Evolutionary conservation across 2,797 vertebrate species (phyloP).

Genomic region (Pangasius larnaudii): DNA sequence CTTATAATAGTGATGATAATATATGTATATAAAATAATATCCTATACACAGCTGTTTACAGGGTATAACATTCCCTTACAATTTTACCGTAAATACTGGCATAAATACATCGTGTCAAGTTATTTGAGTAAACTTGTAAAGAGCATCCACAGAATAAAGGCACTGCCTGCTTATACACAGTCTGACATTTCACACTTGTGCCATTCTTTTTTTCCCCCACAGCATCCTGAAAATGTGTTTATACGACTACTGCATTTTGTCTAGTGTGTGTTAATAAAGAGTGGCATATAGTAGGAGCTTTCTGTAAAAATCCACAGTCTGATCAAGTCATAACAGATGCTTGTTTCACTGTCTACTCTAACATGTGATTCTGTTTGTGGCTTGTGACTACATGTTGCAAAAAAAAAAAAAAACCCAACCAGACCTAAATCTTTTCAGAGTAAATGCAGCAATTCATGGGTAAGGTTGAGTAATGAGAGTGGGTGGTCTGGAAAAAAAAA

Average conservation of each 20-base stretch:
- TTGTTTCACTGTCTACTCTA: slow-evolving; percentile 40
- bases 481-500: not conserved
- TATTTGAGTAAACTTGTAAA: not conserved
- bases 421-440: slow-evolving; percentile 14
- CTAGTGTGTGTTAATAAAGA: not conserved
- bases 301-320: slow-evolving; percentile 9
- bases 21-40: not conserved
- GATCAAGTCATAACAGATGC: slow-evolving; percentile 21
- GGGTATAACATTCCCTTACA: not conserved
- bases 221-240: not conserved
- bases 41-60: slow-evolving; percentile 16
- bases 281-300: not conserved
- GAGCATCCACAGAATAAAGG: slow-evolving; percentile 8
- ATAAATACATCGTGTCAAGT: not conserved
- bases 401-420: not conserved
- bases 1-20: not conserved
- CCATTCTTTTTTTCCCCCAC: not conserved
- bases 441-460: slow-evolving; percentile 32
- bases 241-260: not conserved
- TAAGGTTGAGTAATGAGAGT: slow-evolving; percentile 34
- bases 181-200: not conserved
- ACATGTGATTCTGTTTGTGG: slow-evolving; percentile 40
- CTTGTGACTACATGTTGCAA: slow-evolving; percentile 39
- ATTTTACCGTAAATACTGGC: not conserved
- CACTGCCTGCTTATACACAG: not conserved